Evolutionary conservation across 1,140 invertebrate genomes (phyloP), one percentile per base, ranked within the genome.

Genomic region (Episyrphus balteatus): DNA sequence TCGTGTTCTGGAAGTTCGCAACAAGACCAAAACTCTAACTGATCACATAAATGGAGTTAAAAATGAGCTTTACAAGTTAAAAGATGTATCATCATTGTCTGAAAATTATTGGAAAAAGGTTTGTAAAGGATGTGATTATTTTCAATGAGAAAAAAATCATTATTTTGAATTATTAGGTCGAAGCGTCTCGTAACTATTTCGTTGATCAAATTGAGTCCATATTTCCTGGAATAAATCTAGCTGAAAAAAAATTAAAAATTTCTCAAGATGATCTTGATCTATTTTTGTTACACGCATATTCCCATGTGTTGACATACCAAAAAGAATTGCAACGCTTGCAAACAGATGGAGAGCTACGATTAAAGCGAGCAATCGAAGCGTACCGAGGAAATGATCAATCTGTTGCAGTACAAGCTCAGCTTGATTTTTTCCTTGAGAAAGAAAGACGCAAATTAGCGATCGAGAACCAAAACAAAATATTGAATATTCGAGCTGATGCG

Each of bases 41-140:
- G 66, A 72, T 0, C 80, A 84, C 46, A 71, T 86, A 3, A 65
- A 72, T 15, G 55, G 60, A 0, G 77, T 76, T 0, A 82, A 81
- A 55, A 68, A 72, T 12, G 73, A 74, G 7, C 79, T 78, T 46
- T 75, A 77, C 18, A 55, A 68, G 1, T 78, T 80, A 39, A 55
- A 70, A 36, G 70, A 74, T 17, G 70, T 70, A 10, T 66, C 77
- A 1, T 75, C 73, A 17, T 66, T 86, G 0, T 74, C 78, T 1
- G 81, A 86, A 52, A 79, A 75, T 55, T 86, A 82, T 53, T 85
- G 82, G 83, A 76, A 75, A 17, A 81, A 75, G 66, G 63, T 66
- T 61, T 68, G 30, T 45, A 14, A n/a, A 17, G 14, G 12, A 5
- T 26, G 21, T 13, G 13, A 26, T 10, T 13, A 30, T 31, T 19